phyloP scores from a whole-genome alignment of 2,888 invertebrate species.

The Elaeidobius kamerunicus region DNA sequence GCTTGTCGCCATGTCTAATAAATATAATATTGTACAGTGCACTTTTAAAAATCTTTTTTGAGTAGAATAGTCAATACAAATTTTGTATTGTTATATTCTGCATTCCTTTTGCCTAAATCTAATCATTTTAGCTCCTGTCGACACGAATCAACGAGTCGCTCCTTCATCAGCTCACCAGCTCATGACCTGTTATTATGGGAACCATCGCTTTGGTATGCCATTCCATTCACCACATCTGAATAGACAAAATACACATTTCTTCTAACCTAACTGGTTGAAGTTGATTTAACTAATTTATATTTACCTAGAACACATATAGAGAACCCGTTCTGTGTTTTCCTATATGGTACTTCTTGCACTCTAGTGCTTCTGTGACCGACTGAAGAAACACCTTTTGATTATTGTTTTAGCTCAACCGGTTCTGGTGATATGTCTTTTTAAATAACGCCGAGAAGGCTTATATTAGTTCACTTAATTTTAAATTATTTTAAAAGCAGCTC shows the following conservation, averaged over 20 bases:
- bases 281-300: conserved; percentile 33
- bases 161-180: conserved; percentile 14
- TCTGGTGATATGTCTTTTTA: conserved; percentile 8
- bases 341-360: conserved; percentile 4
- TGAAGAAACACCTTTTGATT: conserved; percentile 19
- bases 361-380: conserved; percentile 24
- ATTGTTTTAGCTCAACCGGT: conserved; percentile 19
- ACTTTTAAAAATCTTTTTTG: conserved; percentile 1
- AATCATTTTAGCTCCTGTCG: conserved; percentile 23
- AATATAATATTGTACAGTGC: too few relatives aligned
- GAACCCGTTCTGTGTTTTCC: conserved; percentile 29
- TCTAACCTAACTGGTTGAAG: conserved; percentile 29
- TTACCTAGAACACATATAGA: conserved; percentile 25
- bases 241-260: conserved; percentile 33
- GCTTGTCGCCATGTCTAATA: too few relatives aligned
- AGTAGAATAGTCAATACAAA: too few relatives aligned
- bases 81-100: too few relatives aligned
- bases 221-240: conserved; percentile 28
- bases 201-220: conserved; percentile 16
- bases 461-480: conserved; percentile 11
- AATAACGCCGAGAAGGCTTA: conserved; percentile 3
- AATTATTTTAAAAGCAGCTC: conserved; percentile 10
- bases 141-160: conserved; percentile 18
- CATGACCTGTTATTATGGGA: conserved; percentile 29
- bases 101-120: conserved; percentile 12